phyloP scores from a whole-genome alignment of 2,797 vertebrate species.

The Denticeps clupeoides region DNA sequence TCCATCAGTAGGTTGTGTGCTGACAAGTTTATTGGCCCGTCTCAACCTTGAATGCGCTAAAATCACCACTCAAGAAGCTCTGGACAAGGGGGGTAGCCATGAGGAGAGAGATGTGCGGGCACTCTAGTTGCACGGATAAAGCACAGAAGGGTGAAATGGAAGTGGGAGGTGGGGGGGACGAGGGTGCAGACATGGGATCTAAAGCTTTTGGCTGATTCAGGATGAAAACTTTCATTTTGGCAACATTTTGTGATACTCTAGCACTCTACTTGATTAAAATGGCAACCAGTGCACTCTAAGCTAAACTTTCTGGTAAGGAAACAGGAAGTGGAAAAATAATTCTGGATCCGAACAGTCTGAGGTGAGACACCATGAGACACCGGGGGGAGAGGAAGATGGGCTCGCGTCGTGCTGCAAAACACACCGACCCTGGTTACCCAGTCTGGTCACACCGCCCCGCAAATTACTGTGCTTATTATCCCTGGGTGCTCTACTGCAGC shows the following conservation, averaged over 20 bases:
- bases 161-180: not conserved
- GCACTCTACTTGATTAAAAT: too few species aligned
- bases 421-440: constrained; percentile 31
- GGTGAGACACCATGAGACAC: too few species aligned
- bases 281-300: too few species aligned
- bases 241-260: too few species aligned
- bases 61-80: constrained; percentile 35
- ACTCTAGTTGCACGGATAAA: too few species aligned
- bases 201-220: too few species aligned
- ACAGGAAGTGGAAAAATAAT: too few species aligned
- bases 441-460: constrained; percentile 49
- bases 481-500: constrained; percentile 41
- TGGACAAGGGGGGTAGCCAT: not conserved
- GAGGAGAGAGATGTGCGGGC: constrained; percentile 8
- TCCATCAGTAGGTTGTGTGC: constrained; percentile 37
- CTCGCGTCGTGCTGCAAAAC: constrained; percentile 18
- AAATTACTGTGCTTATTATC: constrained; percentile 57
- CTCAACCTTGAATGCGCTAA: constrained; percentile 44
- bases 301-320: too few species aligned
- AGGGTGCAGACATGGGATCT: too few species aligned
- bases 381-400: not conserved
- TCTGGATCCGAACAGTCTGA: too few species aligned
- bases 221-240: too few species aligned
- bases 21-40: constrained; percentile 51
- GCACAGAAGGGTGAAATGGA: not conserved